phyloP scores from a whole-genome alignment of 2,888 invertebrate genomes.

The Phaedon cochleariae region DNA sequence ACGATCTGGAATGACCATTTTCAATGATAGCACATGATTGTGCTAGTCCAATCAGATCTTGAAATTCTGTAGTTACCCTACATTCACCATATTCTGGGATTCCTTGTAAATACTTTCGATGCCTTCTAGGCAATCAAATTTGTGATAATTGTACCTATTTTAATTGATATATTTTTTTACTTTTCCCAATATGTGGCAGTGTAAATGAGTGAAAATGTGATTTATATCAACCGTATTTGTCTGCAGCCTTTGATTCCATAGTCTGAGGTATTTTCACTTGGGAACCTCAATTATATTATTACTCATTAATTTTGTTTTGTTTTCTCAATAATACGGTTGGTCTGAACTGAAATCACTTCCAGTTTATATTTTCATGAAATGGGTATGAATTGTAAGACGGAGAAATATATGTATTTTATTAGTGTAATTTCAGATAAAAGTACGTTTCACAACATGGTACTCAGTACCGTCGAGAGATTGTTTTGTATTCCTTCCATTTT shows the following conservation, averaged over 20 bases:
- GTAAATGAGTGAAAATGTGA: conserved; percentile 36
- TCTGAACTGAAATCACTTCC: conserved; percentile 39
- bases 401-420: conserved; percentile 50
- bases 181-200: conserved; percentile 48
- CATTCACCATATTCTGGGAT: too few species aligned
- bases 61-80: neutral
- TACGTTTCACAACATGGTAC: conserved; percentile 47
- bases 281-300: conserved; percentile 43
- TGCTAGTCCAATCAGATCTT: too few species aligned
- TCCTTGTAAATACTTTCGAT: too few species aligned
- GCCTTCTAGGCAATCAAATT: conserved; percentile 38
- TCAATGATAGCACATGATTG: too few species aligned
- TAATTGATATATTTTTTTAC: conserved; percentile 36
- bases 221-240: conserved; percentile 43
- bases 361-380: conserved; percentile 38
- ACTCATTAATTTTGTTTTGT: conserved; percentile 23
- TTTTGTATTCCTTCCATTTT: conserved; percentile 25
- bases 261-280: conserved; percentile 31
- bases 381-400: conserved; percentile 47
- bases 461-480: neutral
- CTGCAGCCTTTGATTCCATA: conserved; percentile 31
- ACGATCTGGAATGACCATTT: too few species aligned
- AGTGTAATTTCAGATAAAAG: conserved; percentile 47
- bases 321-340: conserved; percentile 37
- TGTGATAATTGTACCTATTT: conserved; percentile 47